Conservation (phyloP, 2,113 vertebrate species). For the Colossoma macropomum region DNA sequence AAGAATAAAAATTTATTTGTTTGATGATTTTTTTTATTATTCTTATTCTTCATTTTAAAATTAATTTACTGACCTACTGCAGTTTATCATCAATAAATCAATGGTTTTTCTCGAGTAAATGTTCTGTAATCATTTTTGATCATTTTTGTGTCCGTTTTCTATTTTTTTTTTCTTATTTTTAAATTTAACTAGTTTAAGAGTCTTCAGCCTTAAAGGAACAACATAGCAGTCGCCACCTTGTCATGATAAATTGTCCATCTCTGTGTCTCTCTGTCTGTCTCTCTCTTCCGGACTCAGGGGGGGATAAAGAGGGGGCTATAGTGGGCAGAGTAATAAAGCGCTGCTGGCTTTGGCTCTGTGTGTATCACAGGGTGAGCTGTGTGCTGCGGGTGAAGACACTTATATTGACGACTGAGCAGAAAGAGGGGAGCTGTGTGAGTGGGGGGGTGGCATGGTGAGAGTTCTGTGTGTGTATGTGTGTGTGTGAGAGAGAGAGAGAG, state of each 20-base stretch:
- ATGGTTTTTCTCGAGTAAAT: no score
- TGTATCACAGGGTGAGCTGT: constrained; percentile 26
- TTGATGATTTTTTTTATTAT: no score
- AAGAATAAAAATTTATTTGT: no score
- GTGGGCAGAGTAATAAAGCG: constrained; percentile 36
- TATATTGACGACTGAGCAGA: constrained; percentile 38
- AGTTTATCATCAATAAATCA: no score
- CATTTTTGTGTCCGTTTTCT: no score
- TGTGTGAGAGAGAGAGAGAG: not conserved
- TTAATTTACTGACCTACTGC: no score
- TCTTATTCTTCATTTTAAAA: no score
- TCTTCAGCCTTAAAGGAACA: not conserved
- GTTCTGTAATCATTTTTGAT: no score
- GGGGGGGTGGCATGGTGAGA: not conserved
- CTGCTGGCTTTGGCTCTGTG: not conserved
- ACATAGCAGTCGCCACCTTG: not conserved
- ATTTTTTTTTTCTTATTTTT: not conserved
- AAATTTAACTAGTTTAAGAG: not conserved
- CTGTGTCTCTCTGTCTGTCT: not conserved
- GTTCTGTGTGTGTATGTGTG: constrained; percentile 30
- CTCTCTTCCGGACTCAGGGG: not conserved
- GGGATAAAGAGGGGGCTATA: constrained; percentile 32
- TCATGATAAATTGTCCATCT: not conserved
- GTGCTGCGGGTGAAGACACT: constrained; percentile 51
- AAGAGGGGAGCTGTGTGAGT: constrained; percentile 8